Base-by-base conservation (phyloP, 2,797 vertebrate genomes). In the Hozukius guyotensis region DNA sequence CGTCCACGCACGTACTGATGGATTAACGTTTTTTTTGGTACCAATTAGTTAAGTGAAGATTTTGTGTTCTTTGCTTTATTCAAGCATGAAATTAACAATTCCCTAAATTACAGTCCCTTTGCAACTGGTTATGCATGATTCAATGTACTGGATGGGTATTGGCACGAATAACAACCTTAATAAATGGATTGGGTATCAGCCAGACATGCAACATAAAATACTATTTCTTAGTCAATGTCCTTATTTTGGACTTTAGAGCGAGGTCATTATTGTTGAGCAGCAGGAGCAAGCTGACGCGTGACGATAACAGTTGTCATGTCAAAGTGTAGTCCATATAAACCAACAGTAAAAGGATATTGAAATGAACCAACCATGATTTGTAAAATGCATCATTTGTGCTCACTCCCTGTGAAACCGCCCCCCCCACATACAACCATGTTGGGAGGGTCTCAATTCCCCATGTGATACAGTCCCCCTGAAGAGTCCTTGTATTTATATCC, bases 401-500 rank as follows among this genome's bases (percentile, higher is more conserved):
- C 34, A 73, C 36, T 79, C 42, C 38, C 72, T 75, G 36, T 83
- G 63, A 80, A 86, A 72, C 56, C 25, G 25, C 55, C 29, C 68
- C 52, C 52, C 71, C 25, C 60, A 75, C 55, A 78, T 56, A 76
- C 74, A 61, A 34, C 32, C 34, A 63, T 69, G 66, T 78, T 84
- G 78, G 84, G 81, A 75, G 66, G 60, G 20, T 79, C 74, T 68
- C 79, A 77, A 60, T 83, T 88, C 88, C 84, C 87, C 57, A 22
- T 60, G 81, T 74, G 80, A 87, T 75, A 29, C 83, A 72, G 70
- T 77, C 34, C 75, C 78, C 77, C 88, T 78, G 84, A 82, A 87
- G 86, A 84, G 84, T 60, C 72, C 80, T 88, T 90, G 83, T 94
- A 92, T 94, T 94, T 93, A 93, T 93, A 92, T 87, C 82, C 52